Evolutionary conservation across 2,797 vertebrate species (phyloP), one percentile per base, ranked within the genome.

Genomic region (Arnoldichthys spilopterus): DNA sequence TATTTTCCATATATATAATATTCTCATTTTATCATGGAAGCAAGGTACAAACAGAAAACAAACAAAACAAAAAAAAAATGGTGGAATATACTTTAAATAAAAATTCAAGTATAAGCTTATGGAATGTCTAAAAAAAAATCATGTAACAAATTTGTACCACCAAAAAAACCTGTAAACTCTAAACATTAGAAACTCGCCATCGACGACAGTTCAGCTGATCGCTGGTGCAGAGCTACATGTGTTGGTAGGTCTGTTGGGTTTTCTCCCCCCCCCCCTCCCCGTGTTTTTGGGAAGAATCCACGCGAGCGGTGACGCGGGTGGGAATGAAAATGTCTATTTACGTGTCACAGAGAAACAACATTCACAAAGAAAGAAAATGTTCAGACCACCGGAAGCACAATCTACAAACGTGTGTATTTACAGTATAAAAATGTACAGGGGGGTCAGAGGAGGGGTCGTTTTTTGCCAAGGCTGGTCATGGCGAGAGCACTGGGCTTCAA

Each of bases 151-250:
- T 92, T n/a, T 94, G 93, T 95, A 95, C 93, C 95, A 95, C 94
- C 94, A 96, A 95, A 67, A 96, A 96, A n/a, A n/a, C n/a, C n/a
- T 98, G 96, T 98, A 99, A 99, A 98, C 97, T 95, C 94, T 93
- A 88, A 93, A 94, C 58, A 91, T 93, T 92, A 93, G 92, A 95
- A 94, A 95, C 92, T 93, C 94, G 89, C 92, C 90, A 94, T 93
- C 93, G 91, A 96, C 92, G 94, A 94, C 92, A 94, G 93, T 93
- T 92, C 85, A 88, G 96, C 93, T 94, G n/a, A 95, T 92, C 91
- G 89, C 91, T 91, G 94, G 93, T 93, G 94, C 87, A 95, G 92
- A 91, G 94, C 96, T 89, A 92, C 93, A 94, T 92, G 91, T 45
- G 87, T 70, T 34, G 37, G 0, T 69, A 13, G n/a, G 2, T 20